Evolutionary conservation across 2,888 invertebrate genomes (phyloP), one percentile per base, ranked within the genome.

Genomic region (Psococerastis gibbosa): DNA sequence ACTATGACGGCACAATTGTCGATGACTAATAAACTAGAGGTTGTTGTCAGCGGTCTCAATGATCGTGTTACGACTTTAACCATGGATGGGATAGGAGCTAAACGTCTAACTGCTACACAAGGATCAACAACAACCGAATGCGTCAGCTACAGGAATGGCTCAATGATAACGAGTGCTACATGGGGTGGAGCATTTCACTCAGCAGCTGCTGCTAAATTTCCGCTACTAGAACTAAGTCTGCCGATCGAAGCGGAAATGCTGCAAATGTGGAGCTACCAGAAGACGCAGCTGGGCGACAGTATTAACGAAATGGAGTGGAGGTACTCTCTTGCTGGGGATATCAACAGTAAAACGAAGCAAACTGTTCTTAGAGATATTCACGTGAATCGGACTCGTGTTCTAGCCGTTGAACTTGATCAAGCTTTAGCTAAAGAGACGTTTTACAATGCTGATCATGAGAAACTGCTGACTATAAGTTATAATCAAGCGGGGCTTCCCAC

Each of bases 351-450:
- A 56, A 78, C 79, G 1, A 83, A 85, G 54, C 84, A 85, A 60
- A 85, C 83, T 1, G 62, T 87, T 2, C 82, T 80, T 54, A 69
- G 81, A 13, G 53, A 53, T 51, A 76, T 56, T 46, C 58, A 87
- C 83, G 87, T 94, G 3, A 95, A 95, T 59, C 81, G 84, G 49
- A 79, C 84, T 3, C 75, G 87, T 53, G 77, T 91, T 1, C 67
- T 95, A 27, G 87, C 88, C 13, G 79, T 94, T 42, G 89, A 92
- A 60, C 92, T 89, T 56, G 89, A 95, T 58, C 85, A 91, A 58
- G 82, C 82, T 48, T 80, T 81, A 34, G 84, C 87, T 51, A 78
- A 79, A 32, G 91, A 92, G 62, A 85, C 83, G 1, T 83, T 94
- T 59, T 87, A 84, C 55, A 87, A 91, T 58, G 73, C 79, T 49